Conservation (phyloP, 2,797 vertebrate genomes). For the Acridotheres tristis region DNA sequence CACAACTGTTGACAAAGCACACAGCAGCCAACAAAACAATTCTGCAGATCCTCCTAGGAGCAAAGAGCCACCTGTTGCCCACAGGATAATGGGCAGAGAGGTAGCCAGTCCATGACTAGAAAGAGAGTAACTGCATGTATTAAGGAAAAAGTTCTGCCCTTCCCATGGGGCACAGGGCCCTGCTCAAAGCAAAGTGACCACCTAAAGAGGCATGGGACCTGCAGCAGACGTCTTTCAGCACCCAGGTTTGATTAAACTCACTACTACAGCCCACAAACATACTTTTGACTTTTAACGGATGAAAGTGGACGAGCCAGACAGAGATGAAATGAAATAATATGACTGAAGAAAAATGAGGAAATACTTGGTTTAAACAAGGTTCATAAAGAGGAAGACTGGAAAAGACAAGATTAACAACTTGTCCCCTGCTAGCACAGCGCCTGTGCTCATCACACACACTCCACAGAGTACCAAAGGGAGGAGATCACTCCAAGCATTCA, state of each 20-base stretch:
- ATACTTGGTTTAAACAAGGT: not conserved
- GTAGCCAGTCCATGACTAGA: rapidly evolving
- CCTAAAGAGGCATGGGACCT: not conserved
- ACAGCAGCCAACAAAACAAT: not conserved
- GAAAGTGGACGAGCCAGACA: not conserved
- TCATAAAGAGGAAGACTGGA: not conserved
- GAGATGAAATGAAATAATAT: not conserved
- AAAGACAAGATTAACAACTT: not conserved
- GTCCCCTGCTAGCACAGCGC: rapidly evolving
- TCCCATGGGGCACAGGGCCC: not conserved
- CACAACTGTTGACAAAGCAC: not conserved
- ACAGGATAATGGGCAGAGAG: not conserved
- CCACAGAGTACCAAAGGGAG: not conserved
- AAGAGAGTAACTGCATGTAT: not conserved
- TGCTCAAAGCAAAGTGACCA: not conserved
- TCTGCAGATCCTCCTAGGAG: not conserved
- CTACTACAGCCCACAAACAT: rapidly evolving
- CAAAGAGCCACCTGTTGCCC: not conserved
- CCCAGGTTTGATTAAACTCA: not conserved
- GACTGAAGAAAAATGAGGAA: not conserved
- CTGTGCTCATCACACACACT: not conserved
- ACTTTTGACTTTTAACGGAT: not conserved
- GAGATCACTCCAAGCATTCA: not conserved
- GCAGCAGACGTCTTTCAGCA: not conserved
- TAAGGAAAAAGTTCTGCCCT: not conserved